These are phyloP conservation scores for Pangasius krempfi DNA, from an alignment of 2,797 vertebrate species.

Conservation along the genomic window DNA sequence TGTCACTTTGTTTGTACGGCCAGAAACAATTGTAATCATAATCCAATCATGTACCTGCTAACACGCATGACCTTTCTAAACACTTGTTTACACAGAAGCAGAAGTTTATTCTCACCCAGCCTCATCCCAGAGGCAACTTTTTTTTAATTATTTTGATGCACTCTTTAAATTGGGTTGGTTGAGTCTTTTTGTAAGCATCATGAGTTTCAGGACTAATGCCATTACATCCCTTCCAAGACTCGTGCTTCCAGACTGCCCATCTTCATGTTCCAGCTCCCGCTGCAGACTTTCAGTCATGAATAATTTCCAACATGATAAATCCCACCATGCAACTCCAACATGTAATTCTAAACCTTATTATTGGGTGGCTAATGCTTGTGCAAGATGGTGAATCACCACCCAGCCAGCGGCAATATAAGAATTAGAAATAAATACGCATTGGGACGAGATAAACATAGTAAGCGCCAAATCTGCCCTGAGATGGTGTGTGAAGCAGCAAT, in stretches of 20 bases:
- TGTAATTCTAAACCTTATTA: slow-evolving; percentile 84
- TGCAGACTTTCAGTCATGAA: slow-evolving; percentile 70
- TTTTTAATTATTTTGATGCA: slow-evolving; percentile 4
- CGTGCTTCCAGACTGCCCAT: slow-evolving; percentile 69
- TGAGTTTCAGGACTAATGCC: slow-evolving; percentile 35
- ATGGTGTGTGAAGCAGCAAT: slow-evolving; percentile 71
- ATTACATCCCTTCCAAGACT: slow-evolving; percentile 27
- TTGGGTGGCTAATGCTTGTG: slow-evolving; percentile 78
- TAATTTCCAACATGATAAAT: slow-evolving; percentile 83
- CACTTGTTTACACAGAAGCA: slow-evolving; percentile 17
- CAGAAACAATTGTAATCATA: slow-evolving; percentile 27
- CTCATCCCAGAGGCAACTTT: not conserved
- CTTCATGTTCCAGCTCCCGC: slow-evolving; percentile 68
- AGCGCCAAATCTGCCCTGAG: slow-evolving; percentile 78
- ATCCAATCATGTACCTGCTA: slow-evolving; percentile 41
- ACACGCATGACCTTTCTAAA: slow-evolving; percentile 33
- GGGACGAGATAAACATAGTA: slow-evolving; percentile 83
- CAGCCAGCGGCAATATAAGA: slow-evolving; percentile 82
- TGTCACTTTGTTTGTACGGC: slow-evolving; percentile 21
- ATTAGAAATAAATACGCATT: slow-evolving; percentile 86
- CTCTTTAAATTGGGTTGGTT: slow-evolving; percentile 30
- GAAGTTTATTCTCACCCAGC: slow-evolving; percentile 16
- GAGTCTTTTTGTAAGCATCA: slow-evolving; percentile 28
- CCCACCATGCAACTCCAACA: slow-evolving; percentile 79
- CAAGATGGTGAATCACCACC: slow-evolving; percentile 80